Conservation (phyloP, 1,140 invertebrate genomes). For the Drosophila erecta region DNA sequence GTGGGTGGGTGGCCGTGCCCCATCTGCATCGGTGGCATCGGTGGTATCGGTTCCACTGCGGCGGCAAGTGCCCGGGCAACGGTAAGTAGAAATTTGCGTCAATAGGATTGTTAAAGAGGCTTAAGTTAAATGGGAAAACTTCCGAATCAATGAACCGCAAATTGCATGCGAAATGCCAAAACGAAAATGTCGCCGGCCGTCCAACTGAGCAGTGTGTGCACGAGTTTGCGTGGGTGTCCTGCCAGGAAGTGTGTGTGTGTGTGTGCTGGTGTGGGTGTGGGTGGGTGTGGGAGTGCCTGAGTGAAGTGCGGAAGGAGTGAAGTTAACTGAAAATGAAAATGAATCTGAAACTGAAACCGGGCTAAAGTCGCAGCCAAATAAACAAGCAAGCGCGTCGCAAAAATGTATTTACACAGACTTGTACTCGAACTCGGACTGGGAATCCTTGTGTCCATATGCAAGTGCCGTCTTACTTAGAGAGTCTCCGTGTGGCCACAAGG, state of each 20-base stretch:
- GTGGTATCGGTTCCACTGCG: neutral
- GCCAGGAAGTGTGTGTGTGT: constrained; percentile 12
- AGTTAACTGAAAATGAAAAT: constrained; percentile 59
- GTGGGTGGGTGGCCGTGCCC: neutral
- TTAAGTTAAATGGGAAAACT: constrained; percentile 85
- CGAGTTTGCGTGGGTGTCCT: constrained; percentile 6
- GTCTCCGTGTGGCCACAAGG: constrained; percentile 19
- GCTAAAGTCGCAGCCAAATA: constrained; percentile 52
- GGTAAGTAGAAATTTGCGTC: constrained; percentile 82
- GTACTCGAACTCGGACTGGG: neutral
- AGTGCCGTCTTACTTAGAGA: constrained; percentile 1
- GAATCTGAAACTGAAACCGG: constrained; percentile 50
- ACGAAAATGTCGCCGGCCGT: constrained; percentile 75
- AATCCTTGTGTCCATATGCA: constrained; percentile 10
- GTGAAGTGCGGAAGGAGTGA: constrained; percentile 1
- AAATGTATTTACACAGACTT: constrained; percentile 42
- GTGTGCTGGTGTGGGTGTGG: neutral
- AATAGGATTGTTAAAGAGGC: constrained; percentile 84
- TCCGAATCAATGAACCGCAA: constrained; percentile 84
- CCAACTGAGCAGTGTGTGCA: constrained; percentile 14
- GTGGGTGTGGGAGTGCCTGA: neutral
- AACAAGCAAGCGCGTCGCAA: constrained; percentile 29
- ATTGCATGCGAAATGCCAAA: constrained; percentile 84
- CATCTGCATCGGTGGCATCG: constrained; percentile 1
- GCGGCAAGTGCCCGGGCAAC: constrained; percentile 31